Percentiles rank a stretch among this genome's conserved stretches.
These are phyloP conservation scores for Setophaga petechia DNA, from an alignment of 2,113 vertebrate genomes.

Conservation along the genomic window DNA sequence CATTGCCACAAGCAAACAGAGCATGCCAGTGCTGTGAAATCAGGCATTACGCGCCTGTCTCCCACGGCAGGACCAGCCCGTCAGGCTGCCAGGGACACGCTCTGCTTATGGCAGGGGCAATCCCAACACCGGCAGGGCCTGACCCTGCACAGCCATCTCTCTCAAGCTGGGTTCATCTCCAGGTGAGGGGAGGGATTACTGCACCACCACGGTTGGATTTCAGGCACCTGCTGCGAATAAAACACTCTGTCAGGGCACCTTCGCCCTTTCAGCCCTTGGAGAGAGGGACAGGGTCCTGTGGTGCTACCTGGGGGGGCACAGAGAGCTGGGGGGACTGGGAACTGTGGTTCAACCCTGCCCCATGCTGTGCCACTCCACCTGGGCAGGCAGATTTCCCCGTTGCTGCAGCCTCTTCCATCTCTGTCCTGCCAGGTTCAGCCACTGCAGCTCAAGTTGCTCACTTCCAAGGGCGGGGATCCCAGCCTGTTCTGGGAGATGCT, in stretches of 20 bases:
- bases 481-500: neutral
- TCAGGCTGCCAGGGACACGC: neutral
- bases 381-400: neutral
- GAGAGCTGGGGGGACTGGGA: neutral
- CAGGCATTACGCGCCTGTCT: slow-evolving; percentile 46
- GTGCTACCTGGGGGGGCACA: neutral
- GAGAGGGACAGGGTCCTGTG: neutral
- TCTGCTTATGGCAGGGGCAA: neutral
- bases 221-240: slow-evolving; percentile 79
- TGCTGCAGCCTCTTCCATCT: neutral
- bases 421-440: neutral
- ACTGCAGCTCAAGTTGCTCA: fast-evolving
- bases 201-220: slow-evolving; percentile 44
- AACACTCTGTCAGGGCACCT: slow-evolving; percentile 71
- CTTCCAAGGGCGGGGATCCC: neutral
- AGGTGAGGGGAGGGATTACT: slow-evolving; percentile 68
- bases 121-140: neutral
- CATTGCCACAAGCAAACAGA: slow-evolving; percentile 3
- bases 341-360: fast-evolving
- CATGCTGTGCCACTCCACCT: neutral
- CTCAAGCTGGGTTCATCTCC: slow-evolving; percentile 68
- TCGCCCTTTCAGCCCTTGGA: neutral
- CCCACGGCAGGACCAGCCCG: neutral
- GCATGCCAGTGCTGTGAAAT: slow-evolving; percentile 43
- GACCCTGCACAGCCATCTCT: slow-evolving; percentile 51